Evolutionary conservation across 2,888 invertebrate species (phyloP).

Genomic region (Cyaniris semiargus): DNA sequence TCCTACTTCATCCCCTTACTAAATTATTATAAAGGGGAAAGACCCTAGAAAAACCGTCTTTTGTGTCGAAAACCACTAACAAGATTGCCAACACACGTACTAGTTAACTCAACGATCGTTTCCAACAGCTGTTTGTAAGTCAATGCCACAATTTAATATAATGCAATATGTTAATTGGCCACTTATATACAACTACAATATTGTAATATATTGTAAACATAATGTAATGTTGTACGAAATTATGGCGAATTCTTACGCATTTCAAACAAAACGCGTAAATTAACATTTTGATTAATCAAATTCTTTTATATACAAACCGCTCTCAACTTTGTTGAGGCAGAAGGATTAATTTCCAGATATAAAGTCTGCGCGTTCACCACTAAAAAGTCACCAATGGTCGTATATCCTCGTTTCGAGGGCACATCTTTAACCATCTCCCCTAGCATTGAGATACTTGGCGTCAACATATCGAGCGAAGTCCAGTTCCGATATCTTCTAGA

Average conservation of each 20-base stretch:
- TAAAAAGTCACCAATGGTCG: too few species aligned
- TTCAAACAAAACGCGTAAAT: not conserved
- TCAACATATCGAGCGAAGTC: too few species aligned
- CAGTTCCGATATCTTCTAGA: too few species aligned
- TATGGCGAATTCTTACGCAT: not conserved
- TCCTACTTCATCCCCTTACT: not conserved
- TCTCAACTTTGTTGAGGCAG: too few species aligned
- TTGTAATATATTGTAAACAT: not conserved
- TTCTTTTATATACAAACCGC: too few species aligned
- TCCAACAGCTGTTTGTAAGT: not conserved
- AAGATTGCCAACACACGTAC: constrained; percentile 9
- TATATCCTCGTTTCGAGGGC: too few species aligned
- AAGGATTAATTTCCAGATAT: too few species aligned
- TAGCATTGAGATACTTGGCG: too few species aligned
- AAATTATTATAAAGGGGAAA: not conserved
- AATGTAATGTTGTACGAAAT: constrained; percentile 7
- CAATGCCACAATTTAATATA: constrained; percentile 22
- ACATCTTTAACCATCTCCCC: too few species aligned
- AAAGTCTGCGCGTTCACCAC: too few species aligned
- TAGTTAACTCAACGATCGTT: not conserved
- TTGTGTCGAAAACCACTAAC: not conserved
- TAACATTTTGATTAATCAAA: not conserved
- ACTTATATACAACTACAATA: not conserved
- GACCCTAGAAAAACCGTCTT: not conserved
- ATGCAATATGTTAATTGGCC: constrained; percentile 16